A percentile compares a stretch with the other conserved stretches of the same genome.
Conservation (phyloP, 2,888 invertebrate genomes). For the Pterobdella sp. region DNA sequence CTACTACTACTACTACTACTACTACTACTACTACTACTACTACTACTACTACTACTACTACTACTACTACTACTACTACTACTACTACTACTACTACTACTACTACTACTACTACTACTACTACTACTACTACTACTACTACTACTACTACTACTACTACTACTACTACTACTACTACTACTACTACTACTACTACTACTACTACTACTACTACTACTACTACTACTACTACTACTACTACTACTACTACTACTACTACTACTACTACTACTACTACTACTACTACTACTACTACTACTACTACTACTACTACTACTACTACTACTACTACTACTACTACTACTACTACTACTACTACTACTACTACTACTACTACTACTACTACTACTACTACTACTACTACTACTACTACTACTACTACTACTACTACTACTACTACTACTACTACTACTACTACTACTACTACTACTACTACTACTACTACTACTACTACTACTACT, state of each 20-base stretch:
- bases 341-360: conserved; percentile 18
- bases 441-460: conserved; percentile 20
- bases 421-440: conserved; percentile 23
- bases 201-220: conserved; percentile 25
- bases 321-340: conserved; percentile 22
- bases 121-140: conserved; percentile 23
- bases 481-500: conserved; percentile 3
- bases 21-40: conserved; percentile 23
- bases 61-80: conserved; percentile 21
- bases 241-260: conserved; percentile 20
- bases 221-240: conserved; percentile 19
- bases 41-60: conserved; percentile 21
- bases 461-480: conserved; percentile 17
- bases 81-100: conserved; percentile 24
- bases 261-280: conserved; percentile 24
- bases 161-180: conserved; percentile 27
- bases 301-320: conserved; percentile 21
- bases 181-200: conserved; percentile 31
- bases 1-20: conserved; percentile 24
- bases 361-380: conserved; percentile 16
- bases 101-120: conserved; percentile 23
- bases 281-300: conserved; percentile 24
- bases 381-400: conserved; percentile 19
- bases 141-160: conserved; percentile 22
- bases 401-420: conserved; percentile 23